Conservation (phyloP, 1,140 invertebrate species). For the Psilanteris sp. region DNA sequence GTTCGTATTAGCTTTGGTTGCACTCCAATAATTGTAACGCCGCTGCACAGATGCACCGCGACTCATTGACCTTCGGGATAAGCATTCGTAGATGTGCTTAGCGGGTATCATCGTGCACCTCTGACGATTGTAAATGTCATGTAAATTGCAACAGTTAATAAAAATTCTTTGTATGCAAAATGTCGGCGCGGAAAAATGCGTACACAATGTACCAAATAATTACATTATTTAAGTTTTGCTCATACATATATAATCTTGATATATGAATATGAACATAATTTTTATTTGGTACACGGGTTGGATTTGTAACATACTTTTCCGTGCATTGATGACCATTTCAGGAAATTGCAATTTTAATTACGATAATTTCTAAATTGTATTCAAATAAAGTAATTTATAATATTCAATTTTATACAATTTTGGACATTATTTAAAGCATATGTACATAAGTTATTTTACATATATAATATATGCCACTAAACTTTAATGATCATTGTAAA, state of each 20-base stretch:
- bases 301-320: too few species aligned
- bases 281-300: too few species aligned
- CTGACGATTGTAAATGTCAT: constrained; percentile 55
- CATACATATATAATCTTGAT: constrained; percentile 37
- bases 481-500: too few species aligned
- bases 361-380: too few species aligned
- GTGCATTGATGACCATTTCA: too few species aligned
- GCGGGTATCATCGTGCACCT: constrained; percentile 19
- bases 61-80: constrained; percentile 56
- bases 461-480: too few species aligned
- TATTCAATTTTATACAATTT: too few species aligned
- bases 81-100: constrained; percentile 9
- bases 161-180: constrained; percentile 57
- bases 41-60: constrained; percentile 43
- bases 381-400: too few species aligned
- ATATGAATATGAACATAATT: constrained; percentile 16
- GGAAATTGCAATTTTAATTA: too few species aligned
- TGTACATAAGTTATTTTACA: too few species aligned
- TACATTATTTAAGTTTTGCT: constrained; percentile 29
- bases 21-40: constrained; percentile 67
- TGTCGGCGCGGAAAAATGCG: constrained; percentile 30
- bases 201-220: constrained; percentile 47
- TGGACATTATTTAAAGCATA: too few species aligned
- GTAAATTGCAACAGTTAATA: constrained; percentile 33
- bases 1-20: constrained; percentile 61